A percentile compares a stretch with the other conserved stretches of the same genome.
Evolutionary conservation across 2,888 invertebrate genomes (phyloP).

Genomic region (Camptogramma bilineatum): DNA sequence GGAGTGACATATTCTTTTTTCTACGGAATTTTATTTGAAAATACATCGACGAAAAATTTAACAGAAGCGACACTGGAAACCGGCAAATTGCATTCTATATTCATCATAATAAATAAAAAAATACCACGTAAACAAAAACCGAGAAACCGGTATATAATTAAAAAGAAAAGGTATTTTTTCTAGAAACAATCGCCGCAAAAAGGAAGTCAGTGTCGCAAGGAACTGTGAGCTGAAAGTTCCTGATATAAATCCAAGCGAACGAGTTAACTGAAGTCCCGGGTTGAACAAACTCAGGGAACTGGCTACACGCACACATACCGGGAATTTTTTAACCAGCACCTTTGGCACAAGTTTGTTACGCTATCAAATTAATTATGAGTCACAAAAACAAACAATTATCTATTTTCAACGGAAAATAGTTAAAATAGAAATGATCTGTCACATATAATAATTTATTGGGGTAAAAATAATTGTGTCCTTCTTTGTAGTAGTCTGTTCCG

Average conservation of each 20-base stretch:
- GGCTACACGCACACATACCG: slow-evolving; percentile 52
- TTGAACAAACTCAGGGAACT: slow-evolving; percentile 71
- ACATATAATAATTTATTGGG: too few relatives aligned
- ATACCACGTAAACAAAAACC: slow-evolving; percentile 25
- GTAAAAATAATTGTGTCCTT: too few relatives aligned
- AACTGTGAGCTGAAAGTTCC: slow-evolving; percentile 69
- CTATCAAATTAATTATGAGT: slow-evolving; percentile 3
- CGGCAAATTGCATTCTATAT: too few relatives aligned
- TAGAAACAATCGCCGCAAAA: slow-evolving; percentile 64
- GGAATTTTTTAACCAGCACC: slow-evolving; percentile 45
- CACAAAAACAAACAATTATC: background rate
- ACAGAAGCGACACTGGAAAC: background rate
- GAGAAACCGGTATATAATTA: slow-evolving; percentile 52
- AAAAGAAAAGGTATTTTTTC: slow-evolving; percentile 52
- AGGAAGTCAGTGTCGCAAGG: slow-evolving; percentile 70
- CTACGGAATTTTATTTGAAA: background rate
- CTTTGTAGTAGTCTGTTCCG: too few relatives aligned
- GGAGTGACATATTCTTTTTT: slow-evolving; percentile 26
- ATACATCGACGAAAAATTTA: background rate
- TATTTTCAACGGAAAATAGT: too few relatives aligned
- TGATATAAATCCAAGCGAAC: slow-evolving; percentile 72
- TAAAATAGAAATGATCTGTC: too few relatives aligned
- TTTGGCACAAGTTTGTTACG: slow-evolving; percentile 5
- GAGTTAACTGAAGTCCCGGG: slow-evolving; percentile 73
- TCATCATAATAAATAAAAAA: slow-evolving; percentile 11